Percentiles rank a stretch among this genome's conserved stretches.
These are phyloP conservation scores for Microplitis deprimator DNA, from an alignment of 2,888 invertebrate genomes.

Conservation along the genomic window DNA sequence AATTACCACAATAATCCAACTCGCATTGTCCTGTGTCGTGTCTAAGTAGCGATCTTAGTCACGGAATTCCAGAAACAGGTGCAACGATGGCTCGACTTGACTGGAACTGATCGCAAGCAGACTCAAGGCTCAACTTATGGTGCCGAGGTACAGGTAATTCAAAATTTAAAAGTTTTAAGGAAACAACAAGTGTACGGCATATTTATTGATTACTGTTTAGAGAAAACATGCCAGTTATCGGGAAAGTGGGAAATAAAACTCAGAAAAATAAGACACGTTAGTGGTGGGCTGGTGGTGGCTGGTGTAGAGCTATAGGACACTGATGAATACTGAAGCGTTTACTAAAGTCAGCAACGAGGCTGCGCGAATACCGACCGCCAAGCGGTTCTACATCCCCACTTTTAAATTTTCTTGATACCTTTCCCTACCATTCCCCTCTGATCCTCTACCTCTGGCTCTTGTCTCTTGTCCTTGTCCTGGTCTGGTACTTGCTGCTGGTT, in stretches of 20 bases:
- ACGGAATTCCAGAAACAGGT: neutral
- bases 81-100: neutral
- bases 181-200: no score
- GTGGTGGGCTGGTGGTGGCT: neutral
- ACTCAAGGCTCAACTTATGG: no score
- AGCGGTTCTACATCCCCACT: conserved; percentile 27
- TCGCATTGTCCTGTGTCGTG: neutral
- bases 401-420: neutral
- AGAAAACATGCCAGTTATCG: no score
- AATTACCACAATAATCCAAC: neutral
- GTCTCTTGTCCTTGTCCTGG: conserved; percentile 1
- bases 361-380: conserved; percentile 20
- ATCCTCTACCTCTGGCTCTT: neutral
- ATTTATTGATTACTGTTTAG: no score
- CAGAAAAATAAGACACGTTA: neutral
- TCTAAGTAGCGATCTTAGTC: neutral
- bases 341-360: conserved; percentile 11
- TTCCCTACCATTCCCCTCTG: conserved; percentile 5
- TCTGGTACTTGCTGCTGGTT: neutral
- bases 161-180: no score
- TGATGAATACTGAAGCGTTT: conserved; percentile 10
- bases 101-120: neutral
- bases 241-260: no score
- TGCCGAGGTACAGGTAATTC: no score
- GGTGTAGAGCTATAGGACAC: neutral